Evolutionary conservation across 2,888 invertebrate species (phyloP).

Genomic region (Eupithecia exiguata): DNA sequence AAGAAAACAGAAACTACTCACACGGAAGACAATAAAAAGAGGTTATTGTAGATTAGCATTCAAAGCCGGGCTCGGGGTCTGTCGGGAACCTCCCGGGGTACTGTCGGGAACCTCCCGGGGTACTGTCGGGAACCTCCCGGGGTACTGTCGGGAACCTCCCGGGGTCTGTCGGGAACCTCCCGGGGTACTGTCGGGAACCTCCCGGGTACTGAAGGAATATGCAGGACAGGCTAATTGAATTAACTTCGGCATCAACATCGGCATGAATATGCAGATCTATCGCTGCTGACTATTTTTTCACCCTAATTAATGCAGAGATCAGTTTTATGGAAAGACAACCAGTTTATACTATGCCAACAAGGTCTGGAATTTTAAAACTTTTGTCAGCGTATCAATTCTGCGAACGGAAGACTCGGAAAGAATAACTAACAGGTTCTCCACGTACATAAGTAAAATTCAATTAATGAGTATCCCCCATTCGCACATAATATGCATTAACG

Average conservation of each 20-base stretch:
- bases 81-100: constrained; percentile 15
- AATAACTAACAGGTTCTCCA: neutral
- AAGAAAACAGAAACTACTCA: constrained; percentile 23
- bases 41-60: constrained; percentile 38
- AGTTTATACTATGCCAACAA: neutral
- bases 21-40: constrained; percentile 33
- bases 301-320: constrained; percentile 2
- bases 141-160: too few relatives aligned
- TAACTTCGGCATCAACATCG: constrained; percentile 11
- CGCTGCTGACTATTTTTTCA: neutral
- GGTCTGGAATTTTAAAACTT: neutral
- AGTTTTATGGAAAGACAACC: constrained; percentile 4
- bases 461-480: neutral
- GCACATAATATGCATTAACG: neutral
- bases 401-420: neutral
- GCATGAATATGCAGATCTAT: constrained; percentile 3
- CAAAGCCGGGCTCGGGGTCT: constrained; percentile 25
- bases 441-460: neutral
- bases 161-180: constrained; percentile 16
- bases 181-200: too few relatives aligned
- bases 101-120: neutral
- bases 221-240: constrained; percentile 29
- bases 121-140: constrained; percentile 14
- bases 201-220: neutral
- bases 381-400: neutral